These are phyloP conservation scores for Dinocampus coccinellae DNA, from an alignment of 2,888 invertebrate genomes.

Conservation along the genomic window DNA sequence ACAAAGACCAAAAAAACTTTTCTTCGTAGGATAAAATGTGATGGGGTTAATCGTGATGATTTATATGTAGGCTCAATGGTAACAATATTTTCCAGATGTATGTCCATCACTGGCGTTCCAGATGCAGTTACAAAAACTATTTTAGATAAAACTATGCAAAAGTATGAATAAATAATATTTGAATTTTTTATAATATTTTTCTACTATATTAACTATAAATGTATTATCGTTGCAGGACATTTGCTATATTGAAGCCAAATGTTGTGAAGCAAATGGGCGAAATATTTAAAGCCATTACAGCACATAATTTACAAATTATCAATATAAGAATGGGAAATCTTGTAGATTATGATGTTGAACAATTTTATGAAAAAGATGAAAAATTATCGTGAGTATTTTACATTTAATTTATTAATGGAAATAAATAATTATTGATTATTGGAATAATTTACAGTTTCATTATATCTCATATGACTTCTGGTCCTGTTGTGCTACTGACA, in stretches of 20 bases:
- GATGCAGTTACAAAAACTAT: slow-evolving; percentile 78
- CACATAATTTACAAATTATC: slow-evolving; percentile 72
- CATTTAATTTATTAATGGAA: slow-evolving; percentile 44
- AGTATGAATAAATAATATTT: slow-evolving; percentile 69
- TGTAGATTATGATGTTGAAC: slow-evolving; percentile 75
- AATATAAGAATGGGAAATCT: slow-evolving; percentile 82
- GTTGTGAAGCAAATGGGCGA: slow-evolving; percentile 79
- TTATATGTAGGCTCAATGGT: slow-evolving; percentile 82
- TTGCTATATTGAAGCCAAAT: slow-evolving; percentile 84
- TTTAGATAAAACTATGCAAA: slow-evolving; percentile 76
- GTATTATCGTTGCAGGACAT: slow-evolving; percentile 73
- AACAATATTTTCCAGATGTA: slow-evolving; percentile 80
- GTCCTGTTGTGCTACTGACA: slow-evolving; percentile 80
- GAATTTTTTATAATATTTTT: not conserved
- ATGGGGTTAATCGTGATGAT: slow-evolving; percentile 76
- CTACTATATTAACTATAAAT: not conserved
- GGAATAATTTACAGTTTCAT: slow-evolving; percentile 70
- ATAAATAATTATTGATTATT: slow-evolving; percentile 31
- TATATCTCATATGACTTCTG: slow-evolving; percentile 77
- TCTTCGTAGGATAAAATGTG: slow-evolving; percentile 78
- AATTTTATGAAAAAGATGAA: slow-evolving; percentile 74
- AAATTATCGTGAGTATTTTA: slow-evolving; percentile 71
- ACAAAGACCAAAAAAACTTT: slow-evolving; percentile 76
- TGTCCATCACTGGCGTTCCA: slow-evolving; percentile 81
- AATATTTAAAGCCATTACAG: slow-evolving; percentile 76